phyloP scores from a whole-genome alignment of 1,140 invertebrate genomes.

The Tenebrio molitor region DNA sequence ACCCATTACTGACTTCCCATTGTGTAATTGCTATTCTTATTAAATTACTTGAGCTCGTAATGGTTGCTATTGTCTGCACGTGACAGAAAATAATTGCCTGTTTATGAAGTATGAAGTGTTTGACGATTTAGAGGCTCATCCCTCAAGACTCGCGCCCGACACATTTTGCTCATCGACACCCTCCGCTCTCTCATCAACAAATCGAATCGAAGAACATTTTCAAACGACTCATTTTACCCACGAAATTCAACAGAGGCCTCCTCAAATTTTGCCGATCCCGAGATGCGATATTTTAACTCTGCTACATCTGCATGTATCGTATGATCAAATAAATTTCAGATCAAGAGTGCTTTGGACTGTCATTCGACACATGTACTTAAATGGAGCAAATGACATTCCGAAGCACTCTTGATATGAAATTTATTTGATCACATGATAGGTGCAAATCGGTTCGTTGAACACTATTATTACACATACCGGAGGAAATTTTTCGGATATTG shows the following conservation, averaged over 20 bases:
- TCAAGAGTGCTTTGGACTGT: no score
- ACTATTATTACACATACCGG: no score
- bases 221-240: not conserved
- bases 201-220: no score
- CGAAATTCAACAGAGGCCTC: slow-evolving; percentile 15
- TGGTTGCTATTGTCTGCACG: slow-evolving; percentile 46
- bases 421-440: no score
- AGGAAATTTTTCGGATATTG: no score
- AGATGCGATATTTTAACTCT: slow-evolving; percentile 38
- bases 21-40: slow-evolving; percentile 50
- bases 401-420: no score
- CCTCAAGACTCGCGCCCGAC: not conserved
- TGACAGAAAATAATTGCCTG: slow-evolving; percentile 45
- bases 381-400: no score
- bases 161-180: not conserved
- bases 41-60: slow-evolving; percentile 45
- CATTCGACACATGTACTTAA: no score
- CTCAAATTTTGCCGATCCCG: not conserved
- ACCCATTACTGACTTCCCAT: slow-evolving; percentile 44
- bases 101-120: slow-evolving; percentile 29
- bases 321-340: no score
- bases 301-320: slow-evolving; percentile 21
- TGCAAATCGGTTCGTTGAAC: no score
- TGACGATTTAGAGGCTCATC: not conserved
- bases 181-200: no score